Evolutionary conservation across 2,113 vertebrate species (phyloP).

Genomic region (Pluvianellus socialis): DNA sequence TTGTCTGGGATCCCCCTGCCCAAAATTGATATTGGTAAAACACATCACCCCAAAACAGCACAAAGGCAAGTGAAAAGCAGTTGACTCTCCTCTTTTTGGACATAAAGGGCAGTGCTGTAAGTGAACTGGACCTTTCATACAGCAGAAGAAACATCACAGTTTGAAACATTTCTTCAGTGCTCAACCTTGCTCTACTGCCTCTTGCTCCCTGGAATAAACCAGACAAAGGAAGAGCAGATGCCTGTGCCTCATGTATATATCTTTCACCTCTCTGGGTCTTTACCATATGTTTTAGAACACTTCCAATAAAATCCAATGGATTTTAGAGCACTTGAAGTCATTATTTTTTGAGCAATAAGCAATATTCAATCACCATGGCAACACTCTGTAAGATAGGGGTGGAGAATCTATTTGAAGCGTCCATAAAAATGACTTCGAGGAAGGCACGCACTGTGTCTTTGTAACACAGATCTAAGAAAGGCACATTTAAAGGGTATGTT

Average conservation of each 20-base stretch:
- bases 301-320: neutral
- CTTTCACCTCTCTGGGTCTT: neutral
- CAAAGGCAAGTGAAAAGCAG: neutral
- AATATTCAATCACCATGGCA: neutral
- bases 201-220: neutral
- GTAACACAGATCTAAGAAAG: neutral
- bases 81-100: neutral
- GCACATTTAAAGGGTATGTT: neutral
- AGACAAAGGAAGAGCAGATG: neutral
- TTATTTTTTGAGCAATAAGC: neutral
- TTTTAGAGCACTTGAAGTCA: neutral
- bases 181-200: neutral
- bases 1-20: neutral
- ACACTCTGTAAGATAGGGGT: neutral
- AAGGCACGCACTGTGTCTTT: neutral
- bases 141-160: neutral
- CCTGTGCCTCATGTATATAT: neutral
- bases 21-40: neutral
- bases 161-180: neutral
- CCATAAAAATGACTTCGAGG: neutral
- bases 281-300: neutral
- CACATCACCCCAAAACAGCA: neutral
- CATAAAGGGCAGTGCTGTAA: neutral
- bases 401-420: neutral
- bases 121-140: neutral